Percentiles rank a stretch among this genome's conserved stretches.
phyloP scores from a whole-genome alignment of 2,888 invertebrate genomes.

The Euproctis similis region DNA sequence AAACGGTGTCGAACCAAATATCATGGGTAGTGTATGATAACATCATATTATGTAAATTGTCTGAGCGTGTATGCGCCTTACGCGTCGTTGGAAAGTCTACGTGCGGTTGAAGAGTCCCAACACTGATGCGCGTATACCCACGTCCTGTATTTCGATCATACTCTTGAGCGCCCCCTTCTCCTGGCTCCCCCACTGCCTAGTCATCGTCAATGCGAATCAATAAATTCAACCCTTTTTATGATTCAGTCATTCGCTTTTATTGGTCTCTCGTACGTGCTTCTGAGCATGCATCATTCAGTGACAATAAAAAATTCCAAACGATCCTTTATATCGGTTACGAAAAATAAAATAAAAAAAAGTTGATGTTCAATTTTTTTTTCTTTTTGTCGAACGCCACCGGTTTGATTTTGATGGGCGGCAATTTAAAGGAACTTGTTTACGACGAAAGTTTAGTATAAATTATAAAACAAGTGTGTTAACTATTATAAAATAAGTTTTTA shows the following conservation, averaged over 20 bases:
- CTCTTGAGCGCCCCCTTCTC: conserved; percentile 23
- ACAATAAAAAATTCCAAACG: conserved; percentile 59
- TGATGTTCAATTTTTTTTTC: conserved; percentile 36
- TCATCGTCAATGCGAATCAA: conserved; percentile 66
- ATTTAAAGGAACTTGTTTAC: conserved; percentile 27
- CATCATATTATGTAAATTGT: conserved; percentile 61
- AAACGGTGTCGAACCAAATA: conserved; percentile 41
- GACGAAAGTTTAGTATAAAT: conserved; percentile 13
- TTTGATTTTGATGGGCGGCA: conserved; percentile 18
- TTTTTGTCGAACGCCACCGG: conserved; percentile 25
- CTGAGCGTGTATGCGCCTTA: conserved; percentile 29
- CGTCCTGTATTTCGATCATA: conserved; percentile 9
- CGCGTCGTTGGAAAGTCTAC: conserved; percentile 1
- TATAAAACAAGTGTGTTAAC: conserved; percentile 2
- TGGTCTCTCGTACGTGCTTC: conserved; percentile 54
- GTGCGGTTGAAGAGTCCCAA: not conserved
- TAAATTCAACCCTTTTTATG: conserved; percentile 72
- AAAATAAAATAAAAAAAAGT: conserved; percentile 46
- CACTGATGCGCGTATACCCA: conserved; percentile 3
- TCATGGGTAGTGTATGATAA: conserved; percentile 45
- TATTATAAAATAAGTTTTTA: conserved; percentile 4
- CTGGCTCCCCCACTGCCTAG: too few species aligned
- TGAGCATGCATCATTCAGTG: conserved; percentile 60
- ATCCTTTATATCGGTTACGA: conserved; percentile 48
- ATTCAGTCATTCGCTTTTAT: conserved; percentile 68